Evolutionary conservation across 2,797 vertebrate species (phyloP).

Genomic region (Crenuchus spilurus): DNA sequence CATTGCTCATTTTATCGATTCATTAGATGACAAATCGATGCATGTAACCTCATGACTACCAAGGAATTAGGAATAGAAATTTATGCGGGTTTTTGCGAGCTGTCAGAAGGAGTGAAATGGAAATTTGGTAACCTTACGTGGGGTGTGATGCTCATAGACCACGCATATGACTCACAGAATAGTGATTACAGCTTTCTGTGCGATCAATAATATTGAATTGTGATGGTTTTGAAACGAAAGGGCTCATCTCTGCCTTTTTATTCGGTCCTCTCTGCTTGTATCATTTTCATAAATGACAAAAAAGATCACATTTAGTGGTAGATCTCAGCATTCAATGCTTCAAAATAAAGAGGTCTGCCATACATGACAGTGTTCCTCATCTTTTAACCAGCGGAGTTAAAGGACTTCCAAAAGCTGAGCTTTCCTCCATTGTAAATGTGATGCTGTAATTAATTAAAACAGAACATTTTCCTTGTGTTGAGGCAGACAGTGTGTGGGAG

Average conservation of each 20-base stretch:
- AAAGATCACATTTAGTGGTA: constrained; percentile 29
- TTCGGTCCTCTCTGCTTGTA: constrained; percentile 16
- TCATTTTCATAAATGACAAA: constrained; percentile 9
- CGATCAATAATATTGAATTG: constrained; percentile 1
- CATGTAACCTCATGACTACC: no score
- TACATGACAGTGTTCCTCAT: constrained; percentile 26
- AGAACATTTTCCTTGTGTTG: constrained; percentile 23
- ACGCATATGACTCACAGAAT: constrained; percentile 10
- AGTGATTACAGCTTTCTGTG: not conserved
- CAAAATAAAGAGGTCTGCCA: constrained; percentile 28
- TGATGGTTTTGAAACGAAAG: not conserved
- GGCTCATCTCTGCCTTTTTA: not conserved
- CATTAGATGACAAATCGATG: no score
- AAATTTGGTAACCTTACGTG: not conserved
- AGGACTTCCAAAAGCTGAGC: constrained; percentile 8
- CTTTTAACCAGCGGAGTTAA: not conserved
- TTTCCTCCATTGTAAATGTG: not conserved
- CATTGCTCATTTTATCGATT: no score
- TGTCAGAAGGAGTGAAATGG: not conserved
- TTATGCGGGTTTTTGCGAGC: no score
- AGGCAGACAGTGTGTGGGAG: constrained; percentile 32
- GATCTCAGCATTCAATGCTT: constrained; percentile 27
- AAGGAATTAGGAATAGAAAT: no score
- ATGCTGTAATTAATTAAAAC: constrained; percentile 39
- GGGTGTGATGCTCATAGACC: not conserved